Percentiles rank a stretch among this genome's conserved stretches.
phyloP scores from a whole-genome alignment of 2,797 vertebrate genomes.

The Darevskia mixta region DNA sequence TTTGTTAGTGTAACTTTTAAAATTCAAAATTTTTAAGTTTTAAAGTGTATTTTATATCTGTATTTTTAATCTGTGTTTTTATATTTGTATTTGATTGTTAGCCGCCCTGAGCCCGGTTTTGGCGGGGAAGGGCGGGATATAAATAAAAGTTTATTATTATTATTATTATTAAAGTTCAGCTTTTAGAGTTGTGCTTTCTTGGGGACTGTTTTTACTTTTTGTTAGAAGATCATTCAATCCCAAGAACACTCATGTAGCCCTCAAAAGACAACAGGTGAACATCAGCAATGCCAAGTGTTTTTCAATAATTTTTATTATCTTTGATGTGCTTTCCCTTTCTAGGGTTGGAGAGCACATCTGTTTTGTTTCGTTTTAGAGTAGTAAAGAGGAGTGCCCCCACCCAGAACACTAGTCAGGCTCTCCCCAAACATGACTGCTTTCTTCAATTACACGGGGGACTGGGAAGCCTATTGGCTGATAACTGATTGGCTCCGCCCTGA shows the following conservation, averaged over 20 bases:
- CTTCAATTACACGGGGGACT: neutral
- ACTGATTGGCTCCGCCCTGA: neutral
- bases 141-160: too few species aligned
- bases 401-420: too few species aligned
- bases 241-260: neutral
- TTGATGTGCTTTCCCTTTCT: neutral
- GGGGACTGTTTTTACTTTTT: neutral
- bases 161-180: too few species aligned
- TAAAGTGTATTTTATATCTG: too few species aligned
- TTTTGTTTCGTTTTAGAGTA: neutral
- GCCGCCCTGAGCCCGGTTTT: too few species aligned
- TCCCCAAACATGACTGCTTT: too few species aligned
- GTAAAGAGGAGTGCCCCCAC: neutral
- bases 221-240: neutral
- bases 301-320: neutral
- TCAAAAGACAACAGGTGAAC: neutral
- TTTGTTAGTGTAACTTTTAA: too few species aligned
- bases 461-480: too few species aligned
- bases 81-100: too few species aligned
- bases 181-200: neutral
- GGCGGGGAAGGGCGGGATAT: too few species aligned
- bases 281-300: neutral
- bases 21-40: too few species aligned
- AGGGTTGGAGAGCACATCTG: neutral
- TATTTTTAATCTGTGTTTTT: too few species aligned